Percentiles rank a stretch among this genome's conserved stretches.
Conservation (phyloP, 2,113 vertebrate species). For the Peucedramus taeniatus region DNA sequence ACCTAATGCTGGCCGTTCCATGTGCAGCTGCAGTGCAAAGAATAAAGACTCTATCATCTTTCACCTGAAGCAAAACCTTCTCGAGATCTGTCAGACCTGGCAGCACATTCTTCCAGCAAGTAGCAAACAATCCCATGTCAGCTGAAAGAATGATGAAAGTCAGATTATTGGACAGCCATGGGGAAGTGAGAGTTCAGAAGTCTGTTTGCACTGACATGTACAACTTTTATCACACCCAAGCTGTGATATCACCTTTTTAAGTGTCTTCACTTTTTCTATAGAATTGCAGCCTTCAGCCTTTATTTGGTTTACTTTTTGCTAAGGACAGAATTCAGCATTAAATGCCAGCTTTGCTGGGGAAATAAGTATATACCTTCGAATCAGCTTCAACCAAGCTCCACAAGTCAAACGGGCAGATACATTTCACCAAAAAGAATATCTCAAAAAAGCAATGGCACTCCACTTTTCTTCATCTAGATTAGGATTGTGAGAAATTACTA, state of each 20-base stretch:
- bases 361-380: not conserved
- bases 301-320: not conserved
- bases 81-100: not conserved
- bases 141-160: not conserved
- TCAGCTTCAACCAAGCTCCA: not conserved
- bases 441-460: not conserved
- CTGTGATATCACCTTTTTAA: not conserved
- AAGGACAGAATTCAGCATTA: not conserved
- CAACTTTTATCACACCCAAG: not conserved
- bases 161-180: not conserved
- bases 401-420: not conserved
- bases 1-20: not conserved
- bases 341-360: not conserved
- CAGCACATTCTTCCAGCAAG: not conserved
- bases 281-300: not conserved
- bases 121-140: not conserved
- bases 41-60: not conserved
- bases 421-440: not conserved
- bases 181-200: not conserved
- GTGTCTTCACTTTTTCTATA: not conserved
- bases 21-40: not conserved
- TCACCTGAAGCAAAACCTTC: not conserved
- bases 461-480: not conserved
- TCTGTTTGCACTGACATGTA: not conserved
- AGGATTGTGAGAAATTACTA: no score